Evolutionary conservation across 1,140 invertebrate species (phyloP), one percentile per base, ranked within the genome.

Genomic region (Heterodera schachtii): DNA sequence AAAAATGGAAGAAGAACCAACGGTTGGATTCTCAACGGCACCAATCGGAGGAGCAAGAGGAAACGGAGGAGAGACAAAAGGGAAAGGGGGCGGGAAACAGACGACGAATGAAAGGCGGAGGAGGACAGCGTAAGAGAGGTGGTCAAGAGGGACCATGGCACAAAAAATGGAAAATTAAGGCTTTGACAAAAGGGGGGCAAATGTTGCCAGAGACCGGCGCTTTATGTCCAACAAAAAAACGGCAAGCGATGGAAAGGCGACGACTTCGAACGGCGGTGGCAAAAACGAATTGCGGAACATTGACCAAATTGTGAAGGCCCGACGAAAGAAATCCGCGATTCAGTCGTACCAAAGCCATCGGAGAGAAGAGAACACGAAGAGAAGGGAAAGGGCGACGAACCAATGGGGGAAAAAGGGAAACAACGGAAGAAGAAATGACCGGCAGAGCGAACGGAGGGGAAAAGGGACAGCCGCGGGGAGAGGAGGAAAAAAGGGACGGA

Each of bases 1-100:
- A 84, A 78, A 81, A 91, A 85, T 98, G 96, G 96, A 93, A 94
- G 85, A 93, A 95, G 81, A 94, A 94, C 84, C 94, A 93, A 64
- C 95, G 95, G 91, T 90, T 93, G 47, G 92, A 93, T 44, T 81
- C 86, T 82, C 92, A 92, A 71, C 90, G 91, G 70, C 92, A 93
- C 47, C 91, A 92, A 41, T 92, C 93, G 79, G 92, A 93, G 66
- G 92, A 92, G 46, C 92, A 92, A 71, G 92, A 93, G 84, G 84
- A 31, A 31, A 31, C 31, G 31, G 31, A 31, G 31, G 31, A 31
- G 31, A 31, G 31, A 31, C 31, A 31, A 31, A 31, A 31, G 31
- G 31, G 31, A 31, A 31, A 31, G 31, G 31, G 31, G 31, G 31
- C 31, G 31, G 31, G 31, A 31, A 31, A 31, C 31, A 31, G 31